Evolutionary conservation across 2,888 invertebrate genomes (phyloP).

Genomic region (Drosophila cyrtoloma): DNA sequence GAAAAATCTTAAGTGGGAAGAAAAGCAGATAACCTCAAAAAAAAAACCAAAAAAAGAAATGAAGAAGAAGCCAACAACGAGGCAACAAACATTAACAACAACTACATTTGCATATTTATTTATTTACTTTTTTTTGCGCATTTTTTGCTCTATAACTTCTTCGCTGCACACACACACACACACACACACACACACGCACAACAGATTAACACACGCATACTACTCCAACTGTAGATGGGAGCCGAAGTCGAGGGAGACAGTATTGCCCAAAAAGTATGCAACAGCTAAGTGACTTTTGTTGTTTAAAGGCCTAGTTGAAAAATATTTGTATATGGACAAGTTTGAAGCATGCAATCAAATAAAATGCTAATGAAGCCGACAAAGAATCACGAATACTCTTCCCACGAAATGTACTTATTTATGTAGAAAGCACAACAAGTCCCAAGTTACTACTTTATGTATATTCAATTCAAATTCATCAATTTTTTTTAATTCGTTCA

Average conservation of each 20-base stretch:
- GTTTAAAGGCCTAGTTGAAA: slow-evolving; percentile 57
- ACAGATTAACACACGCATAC: slow-evolving; percentile 25
- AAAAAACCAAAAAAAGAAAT: not conserved
- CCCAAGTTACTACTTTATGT: not conserved
- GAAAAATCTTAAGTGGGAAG: slow-evolving; percentile 42
- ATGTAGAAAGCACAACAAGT: too few relatives aligned
- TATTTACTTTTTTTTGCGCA: slow-evolving; percentile 56
- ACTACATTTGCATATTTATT: slow-evolving; percentile 76
- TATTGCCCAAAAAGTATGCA: slow-evolving; percentile 52
- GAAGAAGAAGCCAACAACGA: slow-evolving; percentile 17
- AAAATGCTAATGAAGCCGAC: not conserved
- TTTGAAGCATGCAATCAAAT: slow-evolving; percentile 54
- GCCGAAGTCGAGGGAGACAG: not conserved
- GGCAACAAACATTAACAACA: slow-evolving; percentile 71
- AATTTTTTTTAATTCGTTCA: not conserved
- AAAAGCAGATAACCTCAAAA: not conserved
- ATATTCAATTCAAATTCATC: not conserved
- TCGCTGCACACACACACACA: slow-evolving; percentile 41
- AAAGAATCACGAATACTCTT: slow-evolving; percentile 26
- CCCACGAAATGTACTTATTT: too few relatives aligned
- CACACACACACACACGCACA: slow-evolving; percentile 23
- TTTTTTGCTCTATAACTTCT: slow-evolving; percentile 66
- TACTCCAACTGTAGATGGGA: not conserved
- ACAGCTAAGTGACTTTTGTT: slow-evolving; percentile 73
- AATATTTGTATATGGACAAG: slow-evolving; percentile 38